Evolutionary conservation across 92 coral and sea anemone genomes (phyloP), one percentile per base, ranked within the genome.

Genomic region (Porites evermanni): DNA sequence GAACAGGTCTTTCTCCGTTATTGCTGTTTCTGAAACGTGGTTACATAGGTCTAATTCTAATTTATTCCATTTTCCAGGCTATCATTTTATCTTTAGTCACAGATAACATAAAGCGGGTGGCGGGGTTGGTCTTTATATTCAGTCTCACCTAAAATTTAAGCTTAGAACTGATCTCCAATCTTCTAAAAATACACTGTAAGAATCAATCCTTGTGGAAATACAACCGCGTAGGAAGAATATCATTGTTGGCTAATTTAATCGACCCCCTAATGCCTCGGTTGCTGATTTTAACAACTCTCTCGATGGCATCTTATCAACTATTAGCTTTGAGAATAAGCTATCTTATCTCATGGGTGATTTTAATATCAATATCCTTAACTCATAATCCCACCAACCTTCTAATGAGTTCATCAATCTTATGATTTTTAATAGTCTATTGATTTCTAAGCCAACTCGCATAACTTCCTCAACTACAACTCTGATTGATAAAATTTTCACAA

Each of bases 241-340:
- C 53, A 84, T 84, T 74, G 82, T 75, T 32, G 88, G 88, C 75
- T 84, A 75, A 19, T 16, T 84, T 23, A 75, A 84, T 63, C 23
- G 71, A 75, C 88, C 88, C 70, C 88, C 88, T 13, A 68, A 67
- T 75, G 78, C 67, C 14, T 84, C 82, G 19, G 59, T 84, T 38
- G 38, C 63, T 14, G 88, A 84, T 14, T 61, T 84, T 65, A 84
- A 73, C 61, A 74, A 74, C 19, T 32, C 83, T 10, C 9, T 86
- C 17, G 67, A 52, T 6, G 53, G 21, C 7, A 44, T 67, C 53
- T 51, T 78, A 52, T 67, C 64, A 53, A 68, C 83, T 44, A 68
- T 86, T 2, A 69, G 75, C 17, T 78, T 86, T 68, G 74, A 75
- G 74, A 84, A 84, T 51, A 75, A 84, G 21, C 60, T 75, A 64